A percentile compares a stretch with the other conserved stretches of the same genome.
These are phyloP conservation scores for Bombyx mandarina DNA, from an alignment of 1,140 invertebrate species.

Conservation along the genomic window DNA sequence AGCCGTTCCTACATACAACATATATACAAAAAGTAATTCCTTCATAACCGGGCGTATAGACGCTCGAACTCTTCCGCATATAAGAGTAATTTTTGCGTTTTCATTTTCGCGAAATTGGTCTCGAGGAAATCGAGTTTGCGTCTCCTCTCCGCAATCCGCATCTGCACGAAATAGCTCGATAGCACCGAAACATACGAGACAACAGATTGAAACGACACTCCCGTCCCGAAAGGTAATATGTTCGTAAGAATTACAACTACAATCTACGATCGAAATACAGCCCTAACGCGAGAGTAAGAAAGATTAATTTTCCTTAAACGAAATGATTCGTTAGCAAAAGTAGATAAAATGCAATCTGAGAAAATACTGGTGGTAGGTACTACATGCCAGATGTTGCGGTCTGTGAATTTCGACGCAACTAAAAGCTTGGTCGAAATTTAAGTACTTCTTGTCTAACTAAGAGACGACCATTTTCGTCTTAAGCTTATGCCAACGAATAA, in stretches of 20 bases:
- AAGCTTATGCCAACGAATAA: no score
- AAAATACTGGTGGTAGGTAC: constrained; percentile 42
- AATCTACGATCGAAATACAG: no score
- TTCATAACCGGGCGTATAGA: not conserved
- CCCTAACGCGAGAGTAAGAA: not conserved
- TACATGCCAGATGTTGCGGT: constrained; percentile 59
- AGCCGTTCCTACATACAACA: not conserved
- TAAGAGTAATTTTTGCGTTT: constrained; percentile 33
- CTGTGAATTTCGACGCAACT: constrained; percentile 58
- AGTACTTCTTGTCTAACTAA: constrained; percentile 26
- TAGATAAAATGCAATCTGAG: constrained; percentile 51
- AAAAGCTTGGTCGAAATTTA: constrained; percentile 48
- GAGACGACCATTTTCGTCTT: no score
- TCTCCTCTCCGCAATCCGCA: constrained; percentile 45
- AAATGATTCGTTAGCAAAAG: constrained; percentile 21
- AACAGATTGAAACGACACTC: constrained; percentile 52
- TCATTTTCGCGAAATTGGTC: constrained; percentile 42
- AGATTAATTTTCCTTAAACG: constrained; percentile 14
- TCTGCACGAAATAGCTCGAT: constrained; percentile 55
- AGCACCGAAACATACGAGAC: constrained; percentile 45
- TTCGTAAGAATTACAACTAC: no score
- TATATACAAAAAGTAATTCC: not conserved
- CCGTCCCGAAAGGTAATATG: not conserved
- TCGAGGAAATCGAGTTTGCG: constrained; percentile 48
- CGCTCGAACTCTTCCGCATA: constrained; percentile 7